Evolutionary conservation across 2,797 vertebrate species (phyloP).

Genomic region (Enteromius treurensis): DNA sequence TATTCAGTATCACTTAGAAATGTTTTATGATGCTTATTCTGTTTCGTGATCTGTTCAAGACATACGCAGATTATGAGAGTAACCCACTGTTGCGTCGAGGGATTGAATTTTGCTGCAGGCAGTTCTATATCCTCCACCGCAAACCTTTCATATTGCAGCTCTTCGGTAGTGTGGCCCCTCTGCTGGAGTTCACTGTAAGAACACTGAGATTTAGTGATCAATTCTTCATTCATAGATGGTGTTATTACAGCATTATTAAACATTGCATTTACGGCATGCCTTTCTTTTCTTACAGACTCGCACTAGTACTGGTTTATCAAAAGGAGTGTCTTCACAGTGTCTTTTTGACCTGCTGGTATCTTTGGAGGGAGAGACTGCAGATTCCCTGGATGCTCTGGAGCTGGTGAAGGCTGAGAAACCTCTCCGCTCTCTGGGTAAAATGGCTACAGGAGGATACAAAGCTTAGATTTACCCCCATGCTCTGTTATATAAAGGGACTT

Average conservation of each 20-base stretch:
- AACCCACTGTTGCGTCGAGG: slow-evolving; percentile 92
- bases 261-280: neutral
- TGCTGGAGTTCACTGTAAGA: slow-evolving; percentile 95
- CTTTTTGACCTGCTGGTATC: slow-evolving; percentile 96
- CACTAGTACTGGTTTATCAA: slow-evolving; percentile 83
- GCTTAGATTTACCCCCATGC: neutral
- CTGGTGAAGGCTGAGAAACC: slow-evolving; percentile 97
- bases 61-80: slow-evolving; percentile 96
- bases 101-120: slow-evolving; percentile 94
- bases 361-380: slow-evolving; percentile 92
- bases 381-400: slow-evolving; percentile 92
- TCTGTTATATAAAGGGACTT: neutral
- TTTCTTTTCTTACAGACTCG: slow-evolving; percentile 66
- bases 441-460: neutral
- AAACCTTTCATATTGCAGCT: slow-evolving; percentile 96
- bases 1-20: neutral
- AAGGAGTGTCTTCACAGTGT: slow-evolving; percentile 97
- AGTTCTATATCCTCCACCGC: slow-evolving; percentile 96
- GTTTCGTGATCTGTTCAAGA: slow-evolving; percentile 71
- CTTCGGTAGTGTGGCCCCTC: slow-evolving; percentile 95
- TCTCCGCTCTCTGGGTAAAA: slow-evolving; percentile 92
- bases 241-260: neutral
- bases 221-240: neutral
- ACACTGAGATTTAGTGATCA: neutral
- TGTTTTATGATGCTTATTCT: neutral